Evolutionary conservation across 1,140 invertebrate species (phyloP).

Genomic region (Bombus confusus): DNA sequence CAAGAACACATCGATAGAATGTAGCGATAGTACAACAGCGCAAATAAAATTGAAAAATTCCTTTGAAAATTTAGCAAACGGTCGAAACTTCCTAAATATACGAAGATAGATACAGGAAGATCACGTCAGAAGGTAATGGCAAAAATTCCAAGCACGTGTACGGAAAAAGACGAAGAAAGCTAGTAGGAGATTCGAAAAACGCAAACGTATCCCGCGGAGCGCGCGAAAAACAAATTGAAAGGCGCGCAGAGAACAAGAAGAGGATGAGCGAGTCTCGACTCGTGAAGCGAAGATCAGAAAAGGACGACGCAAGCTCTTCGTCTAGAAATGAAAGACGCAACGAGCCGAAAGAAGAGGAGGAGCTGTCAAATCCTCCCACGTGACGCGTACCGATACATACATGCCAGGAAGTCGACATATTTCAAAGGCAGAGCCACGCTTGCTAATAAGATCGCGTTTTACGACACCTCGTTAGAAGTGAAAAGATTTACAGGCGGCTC

Average conservation of each 20-base stretch:
- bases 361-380: conserved; percentile 47
- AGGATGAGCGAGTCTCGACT: too few species aligned
- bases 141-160: not conserved
- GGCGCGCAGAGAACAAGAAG: not conserved
- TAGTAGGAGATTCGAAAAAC: not conserved
- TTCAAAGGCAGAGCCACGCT: conserved; percentile 66
- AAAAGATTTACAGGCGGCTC: conserved; percentile 68
- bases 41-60: not conserved
- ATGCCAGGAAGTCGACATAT: conserved; percentile 58
- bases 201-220: not conserved
- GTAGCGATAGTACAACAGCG: too few species aligned
- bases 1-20: not conserved
- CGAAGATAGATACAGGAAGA: not conserved
- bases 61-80: not conserved
- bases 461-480: conserved; percentile 77
- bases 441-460: conserved; percentile 79
- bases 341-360: conserved; percentile 27
- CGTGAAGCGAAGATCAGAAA: not conserved
- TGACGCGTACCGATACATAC: conserved; percentile 26
- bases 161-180: not conserved
- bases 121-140: not conserved
- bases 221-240: not conserved
- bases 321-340: not conserved
- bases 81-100: not conserved
- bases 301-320: not conserved